Conservation (phyloP, 2,888 invertebrate species). For the Trisateles emortualis region DNA sequence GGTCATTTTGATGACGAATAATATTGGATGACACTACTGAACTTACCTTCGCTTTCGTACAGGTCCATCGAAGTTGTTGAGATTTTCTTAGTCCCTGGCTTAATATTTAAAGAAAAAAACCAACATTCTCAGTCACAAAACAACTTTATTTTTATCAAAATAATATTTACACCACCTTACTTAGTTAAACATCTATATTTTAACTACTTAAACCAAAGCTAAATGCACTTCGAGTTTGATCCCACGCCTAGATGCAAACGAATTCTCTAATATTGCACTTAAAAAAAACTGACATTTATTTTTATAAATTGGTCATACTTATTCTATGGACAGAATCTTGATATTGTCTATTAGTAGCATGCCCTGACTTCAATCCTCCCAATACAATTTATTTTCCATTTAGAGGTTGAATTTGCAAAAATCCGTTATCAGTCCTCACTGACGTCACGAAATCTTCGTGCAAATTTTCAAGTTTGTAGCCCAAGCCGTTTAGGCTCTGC, state of each 20-base stretch:
- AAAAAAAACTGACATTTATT: conserved; percentile 17
- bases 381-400: no score
- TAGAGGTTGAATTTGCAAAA: no score
- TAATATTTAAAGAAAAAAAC: conserved; percentile 8
- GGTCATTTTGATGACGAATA: no score
- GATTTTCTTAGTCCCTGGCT: no score
- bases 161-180: conserved; percentile 71
- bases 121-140: conserved; percentile 55
- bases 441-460: no score
- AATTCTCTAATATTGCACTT: conserved; percentile 51
- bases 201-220: conserved; percentile 57
- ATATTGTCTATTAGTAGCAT: conserved; percentile 10
- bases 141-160: conserved; percentile 65
- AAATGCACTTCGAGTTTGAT: conserved; percentile 76
- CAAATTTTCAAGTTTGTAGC: no score
- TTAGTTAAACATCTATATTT: conserved; percentile 42
- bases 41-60: no score
- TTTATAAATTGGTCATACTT: conserved; percentile 17
- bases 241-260: conserved; percentile 49
- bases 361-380: no score
- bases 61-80: no score
- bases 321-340: conserved; percentile 16
- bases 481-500: no score
- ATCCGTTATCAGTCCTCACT: no score
- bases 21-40: no score